Percentiles rank a stretch among this genome's conserved stretches.
phyloP scores from a whole-genome alignment of 2,888 invertebrate species.

The Heliconius ismenius region DNA sequence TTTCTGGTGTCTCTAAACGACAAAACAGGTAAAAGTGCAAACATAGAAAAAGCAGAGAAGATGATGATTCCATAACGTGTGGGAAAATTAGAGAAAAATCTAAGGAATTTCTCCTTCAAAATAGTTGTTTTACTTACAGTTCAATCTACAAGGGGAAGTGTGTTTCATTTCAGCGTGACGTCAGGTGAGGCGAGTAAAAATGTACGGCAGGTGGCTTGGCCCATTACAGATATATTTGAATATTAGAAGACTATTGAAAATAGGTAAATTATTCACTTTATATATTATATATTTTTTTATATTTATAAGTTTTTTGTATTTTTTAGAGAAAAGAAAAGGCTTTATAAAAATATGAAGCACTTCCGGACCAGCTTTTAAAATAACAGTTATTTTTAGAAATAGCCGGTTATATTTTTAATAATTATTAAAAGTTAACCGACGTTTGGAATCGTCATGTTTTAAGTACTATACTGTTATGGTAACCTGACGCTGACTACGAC shows the following conservation, averaged over 20 bases:
- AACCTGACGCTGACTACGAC: too few species aligned
- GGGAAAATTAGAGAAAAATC: background rate
- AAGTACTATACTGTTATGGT: too few species aligned
- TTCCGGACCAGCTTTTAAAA: background rate
- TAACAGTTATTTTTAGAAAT: background rate
- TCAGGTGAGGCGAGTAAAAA: slow-evolving; percentile 2
- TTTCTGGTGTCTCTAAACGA: background rate
- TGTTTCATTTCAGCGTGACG: slow-evolving; percentile 12
- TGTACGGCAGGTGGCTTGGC: background rate
- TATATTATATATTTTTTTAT: background rate
- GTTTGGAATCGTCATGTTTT: too few species aligned
- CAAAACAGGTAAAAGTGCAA: background rate
- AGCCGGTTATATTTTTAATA: background rate
- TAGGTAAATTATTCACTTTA: background rate
- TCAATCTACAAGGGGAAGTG: slow-evolving; percentile 4
- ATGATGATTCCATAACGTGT: background rate
- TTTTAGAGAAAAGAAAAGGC: too few species aligned
- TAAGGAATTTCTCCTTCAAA: background rate
- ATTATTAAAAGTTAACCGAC: background rate
- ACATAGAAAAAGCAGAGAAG: background rate
- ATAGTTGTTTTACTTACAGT: background rate
- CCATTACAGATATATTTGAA: background rate
- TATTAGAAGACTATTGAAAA: background rate
- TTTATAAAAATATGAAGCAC: too few species aligned
- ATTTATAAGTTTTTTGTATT: too few species aligned